Evolutionary conservation across 2,113 vertebrate species (phyloP), one percentile per base, ranked within the genome.

Genomic region (Strigops habroptila): DNA sequence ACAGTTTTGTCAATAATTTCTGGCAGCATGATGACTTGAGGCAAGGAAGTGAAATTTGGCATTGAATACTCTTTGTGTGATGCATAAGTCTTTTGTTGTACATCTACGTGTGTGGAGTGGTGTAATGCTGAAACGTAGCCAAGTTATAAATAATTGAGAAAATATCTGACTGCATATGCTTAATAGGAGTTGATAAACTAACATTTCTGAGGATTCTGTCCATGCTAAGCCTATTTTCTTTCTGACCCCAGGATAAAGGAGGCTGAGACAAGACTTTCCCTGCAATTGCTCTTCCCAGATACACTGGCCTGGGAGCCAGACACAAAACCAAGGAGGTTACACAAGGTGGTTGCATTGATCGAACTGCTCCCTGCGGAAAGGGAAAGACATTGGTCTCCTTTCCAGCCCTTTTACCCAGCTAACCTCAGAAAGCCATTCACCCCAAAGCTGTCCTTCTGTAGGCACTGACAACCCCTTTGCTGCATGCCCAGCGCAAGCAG

Each of bases 131-230:
- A 81, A 81, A 95, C 0, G 4, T 44, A 79, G 74, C 48, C 86
- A 93, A 93, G 53, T 49, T 76, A 89, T 65, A 95, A 92, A 89
- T 95, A 92, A 95, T 57, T 93, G 74, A 91, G 81, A 92, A 95
- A 95, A 85, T 75, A 91, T 79, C 31, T 85, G 73, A 86, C 76
- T 69, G 70, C 30, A 41, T 52, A 79, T 52, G 41, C 35, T 92
- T 41, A 82, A n/a, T 16, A 82, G 83, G 64, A 86, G 65, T 35
- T 84, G 91, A 91, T 60, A 86, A 84, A 71, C 57, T 5, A 91
- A 52, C 16, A 77, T 75, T 92, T 93, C 53, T 76, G 90, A 88
- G n/a, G 53, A 83, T 90, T 85, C 52, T 76, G 60, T 37, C 52
- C 24, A 4, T 52, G 39, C 33, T 81, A 78, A 82, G 39, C 24